Conservation (phyloP, 2,888 invertebrate species). For the Hybos culiciformis region DNA sequence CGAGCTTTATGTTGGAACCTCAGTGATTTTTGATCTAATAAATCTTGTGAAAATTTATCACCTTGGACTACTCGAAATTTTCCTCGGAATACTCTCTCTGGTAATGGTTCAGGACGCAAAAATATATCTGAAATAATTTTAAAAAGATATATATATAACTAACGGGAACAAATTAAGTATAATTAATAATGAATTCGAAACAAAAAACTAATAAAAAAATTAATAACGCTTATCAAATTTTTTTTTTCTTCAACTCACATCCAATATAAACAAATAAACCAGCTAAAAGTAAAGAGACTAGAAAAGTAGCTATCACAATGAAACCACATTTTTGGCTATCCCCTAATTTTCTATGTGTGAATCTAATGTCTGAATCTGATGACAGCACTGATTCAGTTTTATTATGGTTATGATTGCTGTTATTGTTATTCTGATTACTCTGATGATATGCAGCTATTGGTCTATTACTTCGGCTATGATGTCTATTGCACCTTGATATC, state of each 20-base stretch:
- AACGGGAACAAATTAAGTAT: too few relatives aligned
- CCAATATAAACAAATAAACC: slow-evolving; percentile 49
- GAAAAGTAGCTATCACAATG: slow-evolving; percentile 69
- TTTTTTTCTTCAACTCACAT: slow-evolving; percentile 37
- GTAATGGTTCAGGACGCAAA: slow-evolving; percentile 44
- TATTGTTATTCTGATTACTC: slow-evolving; percentile 3
- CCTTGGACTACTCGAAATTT: slow-evolving; percentile 59
- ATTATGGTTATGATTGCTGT: slow-evolving; percentile 17
- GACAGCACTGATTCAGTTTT: slow-evolving; percentile 67
- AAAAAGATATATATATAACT: not conserved
- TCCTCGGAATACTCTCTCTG: slow-evolving; percentile 70
- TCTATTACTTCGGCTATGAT: not conserved
- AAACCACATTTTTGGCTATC: slow-evolving; percentile 79
- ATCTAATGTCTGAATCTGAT: slow-evolving; percentile 78
- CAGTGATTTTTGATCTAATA: slow-evolving; percentile 52
- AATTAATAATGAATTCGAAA: too few relatives aligned
- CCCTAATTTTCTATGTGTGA: slow-evolving; percentile 71
- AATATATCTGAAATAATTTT: slow-evolving; percentile 27
- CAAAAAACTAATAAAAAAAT: slow-evolving; percentile 12
- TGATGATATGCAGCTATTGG: not conserved
- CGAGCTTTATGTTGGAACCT: slow-evolving; percentile 59
- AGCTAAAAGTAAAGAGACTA: slow-evolving; percentile 62
- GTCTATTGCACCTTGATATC: not conserved
- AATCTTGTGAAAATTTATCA: slow-evolving; percentile 52
- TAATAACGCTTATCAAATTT: not conserved